Conservation (phyloP, 2,797 vertebrate genomes). For the Argya squamiceps region DNA sequence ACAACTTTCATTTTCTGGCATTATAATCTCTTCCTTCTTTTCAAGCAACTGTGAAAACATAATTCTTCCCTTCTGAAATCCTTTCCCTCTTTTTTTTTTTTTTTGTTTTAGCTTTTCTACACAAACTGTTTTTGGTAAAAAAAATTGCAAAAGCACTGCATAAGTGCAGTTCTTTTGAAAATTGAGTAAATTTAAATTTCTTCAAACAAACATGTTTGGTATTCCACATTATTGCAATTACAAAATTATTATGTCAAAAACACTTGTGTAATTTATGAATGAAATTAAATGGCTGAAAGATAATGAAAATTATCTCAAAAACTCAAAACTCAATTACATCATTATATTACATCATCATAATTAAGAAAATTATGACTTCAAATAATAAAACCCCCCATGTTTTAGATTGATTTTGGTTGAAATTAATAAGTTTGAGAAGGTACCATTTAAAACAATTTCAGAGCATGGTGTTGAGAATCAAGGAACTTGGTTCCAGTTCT, state of each 20-base stretch:
- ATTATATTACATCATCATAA: background rate
- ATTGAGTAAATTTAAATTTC: background rate
- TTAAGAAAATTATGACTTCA: background rate
- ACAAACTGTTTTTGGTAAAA: background rate
- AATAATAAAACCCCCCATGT: rapidly evolving
- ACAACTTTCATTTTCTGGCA: background rate
- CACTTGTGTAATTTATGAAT: background rate
- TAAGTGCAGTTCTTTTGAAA: background rate
- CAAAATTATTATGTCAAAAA: background rate
- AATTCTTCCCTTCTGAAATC: background rate
- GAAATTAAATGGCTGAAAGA: background rate
- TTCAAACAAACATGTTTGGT: background rate
- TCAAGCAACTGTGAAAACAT: background rate
- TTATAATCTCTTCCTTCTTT: background rate
- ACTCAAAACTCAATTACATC: background rate
- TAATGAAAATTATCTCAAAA: background rate
- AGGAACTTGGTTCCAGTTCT: background rate
- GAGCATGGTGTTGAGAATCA: background rate
- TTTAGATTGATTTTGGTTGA: background rate
- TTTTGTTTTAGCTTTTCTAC: background rate
- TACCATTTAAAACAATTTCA: background rate
- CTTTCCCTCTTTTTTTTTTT: background rate
- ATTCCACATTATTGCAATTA: background rate
- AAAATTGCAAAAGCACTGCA: background rate
- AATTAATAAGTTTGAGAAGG: background rate